Evolutionary conservation across 1,140 invertebrate species (phyloP).

Genomic region (Zaprionus vittiger): DNA sequence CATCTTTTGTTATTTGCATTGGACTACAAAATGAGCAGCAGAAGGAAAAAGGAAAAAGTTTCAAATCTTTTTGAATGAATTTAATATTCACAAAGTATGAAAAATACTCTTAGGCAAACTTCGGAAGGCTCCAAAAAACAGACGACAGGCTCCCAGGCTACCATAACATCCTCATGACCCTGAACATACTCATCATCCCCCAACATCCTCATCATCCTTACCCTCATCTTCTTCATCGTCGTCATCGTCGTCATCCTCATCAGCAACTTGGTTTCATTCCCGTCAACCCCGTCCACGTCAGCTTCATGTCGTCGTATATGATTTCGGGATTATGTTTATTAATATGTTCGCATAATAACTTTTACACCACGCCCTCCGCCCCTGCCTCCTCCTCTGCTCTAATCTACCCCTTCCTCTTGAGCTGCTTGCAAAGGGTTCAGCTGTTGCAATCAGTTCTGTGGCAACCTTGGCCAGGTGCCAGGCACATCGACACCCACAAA

Average conservation of each 20-base stretch:
- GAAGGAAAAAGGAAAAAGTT: slow-evolving; percentile 52
- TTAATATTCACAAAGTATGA: slow-evolving; percentile 64
- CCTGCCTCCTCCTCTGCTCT: no score
- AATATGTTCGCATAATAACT: slow-evolving; percentile 32
- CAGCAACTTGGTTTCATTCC: slow-evolving; percentile 8
- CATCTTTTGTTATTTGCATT: slow-evolving; percentile 69
- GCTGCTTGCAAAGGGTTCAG: slow-evolving; percentile 18
- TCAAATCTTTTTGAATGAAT: slow-evolving; percentile 73
- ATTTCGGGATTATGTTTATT: slow-evolving; percentile 48
- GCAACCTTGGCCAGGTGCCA: slow-evolving; percentile 12
- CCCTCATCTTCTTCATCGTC: not conserved
- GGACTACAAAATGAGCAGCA: slow-evolving; percentile 64
- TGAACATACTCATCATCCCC: not conserved
- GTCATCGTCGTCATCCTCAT: slow-evolving; percentile 15
- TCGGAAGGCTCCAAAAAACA: not conserved
- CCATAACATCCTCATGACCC: slow-evolving; percentile 14
- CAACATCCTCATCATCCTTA: not conserved
- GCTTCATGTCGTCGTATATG: slow-evolving; percentile 52
- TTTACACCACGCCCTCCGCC: not conserved
- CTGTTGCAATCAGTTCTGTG: not conserved
- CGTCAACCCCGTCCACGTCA: slow-evolving; percentile 20
- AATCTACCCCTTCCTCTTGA: no score
- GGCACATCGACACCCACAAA: slow-evolving; percentile 13
- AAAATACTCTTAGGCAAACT: slow-evolving; percentile 42
- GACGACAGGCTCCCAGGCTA: slow-evolving; percentile 10